A percentile compares a stretch with the other conserved stretches of the same genome.
Evolutionary conservation across 1,140 invertebrate species (phyloP).

Genomic region (Sitobion miscanthi): DNA sequence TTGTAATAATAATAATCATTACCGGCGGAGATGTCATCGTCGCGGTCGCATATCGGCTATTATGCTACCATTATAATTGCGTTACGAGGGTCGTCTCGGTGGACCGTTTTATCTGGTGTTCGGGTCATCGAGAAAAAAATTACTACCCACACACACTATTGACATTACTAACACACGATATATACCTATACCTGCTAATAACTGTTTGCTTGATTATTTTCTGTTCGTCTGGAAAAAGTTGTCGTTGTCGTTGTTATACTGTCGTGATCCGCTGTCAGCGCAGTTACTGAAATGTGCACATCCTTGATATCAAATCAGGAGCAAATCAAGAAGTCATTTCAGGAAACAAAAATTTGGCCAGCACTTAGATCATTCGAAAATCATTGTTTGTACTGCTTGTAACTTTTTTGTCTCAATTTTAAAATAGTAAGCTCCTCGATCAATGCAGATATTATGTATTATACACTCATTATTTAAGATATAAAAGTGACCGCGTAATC

Average conservation of each 20-base stretch:
- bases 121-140: not conserved
- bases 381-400: no score
- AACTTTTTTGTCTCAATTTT: not conserved
- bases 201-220: not conserved
- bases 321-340: not conserved
- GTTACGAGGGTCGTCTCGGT: conserved; percentile 36
- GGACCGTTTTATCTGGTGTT: conserved; percentile 4
- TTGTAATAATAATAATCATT: not conserved
- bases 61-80: conserved; percentile 25
- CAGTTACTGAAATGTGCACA: not conserved
- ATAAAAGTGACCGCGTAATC: no score
- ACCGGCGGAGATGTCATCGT: not conserved
- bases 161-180: not conserved
- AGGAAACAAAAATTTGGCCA: not conserved
- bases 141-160: not conserved
- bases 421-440: not conserved
- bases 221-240: not conserved
- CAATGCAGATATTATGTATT: not conserved
- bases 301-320: not conserved
- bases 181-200: not conserved
- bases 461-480: no score
- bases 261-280: no score
- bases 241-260: not conserved
- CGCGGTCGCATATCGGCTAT: not conserved
- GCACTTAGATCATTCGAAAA: not conserved